Evolutionary conservation across 2,888 invertebrate genomes (phyloP), one percentile per base, ranked within the genome.

Genomic region (Drosophila niveifrons): DNA sequence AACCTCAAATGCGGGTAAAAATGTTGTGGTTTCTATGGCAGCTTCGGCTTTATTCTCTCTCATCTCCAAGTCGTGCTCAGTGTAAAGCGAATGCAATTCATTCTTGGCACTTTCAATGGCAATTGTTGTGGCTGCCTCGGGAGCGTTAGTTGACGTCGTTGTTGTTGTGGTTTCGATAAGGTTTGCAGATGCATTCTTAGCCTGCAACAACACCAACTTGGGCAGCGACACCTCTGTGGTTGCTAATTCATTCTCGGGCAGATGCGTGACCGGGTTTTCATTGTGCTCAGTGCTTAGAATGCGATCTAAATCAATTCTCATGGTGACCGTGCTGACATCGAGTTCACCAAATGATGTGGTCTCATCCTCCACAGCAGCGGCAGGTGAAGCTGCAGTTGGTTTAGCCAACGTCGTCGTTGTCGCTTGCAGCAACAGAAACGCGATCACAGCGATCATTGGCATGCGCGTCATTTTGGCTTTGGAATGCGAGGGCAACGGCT

Each of bases 181-280:
- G n/a, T 28, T 55, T 6, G 28, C 13, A 0, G 7, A 0, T 2
- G 8, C 2, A 17, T 17, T 15, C 15, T 6, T 36, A 3, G 51
- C 44, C 23, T 79, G 78, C n/a, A 41, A 31, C 34, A 72, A 29
- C 36, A 81, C 84, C 1, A 81, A 82, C 0, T 82, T 80, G 6
- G 72, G 71, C 52, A 86, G 51, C 7, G 83, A 71, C 4, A 80
- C 69, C 52, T 86, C 83, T 1, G 87, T 86, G 4, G 56, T 53
- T 0, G 28, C n/a, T 0, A 28, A 10, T 0, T 28, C 52, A 34
- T 29, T 44, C 8, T 65, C 72, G 0, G 66, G 44, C 31, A 51
- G 52, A 0, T 79, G 58, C 1, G 81, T 77, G 7, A 75, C 77
- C 18, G 31, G 7, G 36, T 61, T 46, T 0, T 34, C 0, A 23